phyloP scores from a whole-genome alignment of 2,888 invertebrate genomes.

The Melieria crassipennis region DNA sequence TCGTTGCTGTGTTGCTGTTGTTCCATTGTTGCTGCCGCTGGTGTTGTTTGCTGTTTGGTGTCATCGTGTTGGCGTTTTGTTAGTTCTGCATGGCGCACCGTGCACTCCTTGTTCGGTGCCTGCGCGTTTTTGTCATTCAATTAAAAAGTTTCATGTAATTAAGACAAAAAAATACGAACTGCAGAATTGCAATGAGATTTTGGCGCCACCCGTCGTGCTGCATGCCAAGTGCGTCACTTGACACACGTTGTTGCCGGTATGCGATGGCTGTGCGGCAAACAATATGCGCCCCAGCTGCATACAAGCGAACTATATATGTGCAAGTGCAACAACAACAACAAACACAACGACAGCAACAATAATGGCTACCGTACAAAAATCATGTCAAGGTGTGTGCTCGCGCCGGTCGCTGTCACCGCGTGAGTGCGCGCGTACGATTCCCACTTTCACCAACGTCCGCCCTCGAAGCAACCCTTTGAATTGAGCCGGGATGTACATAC shows the following conservation, averaged over 20 bases:
- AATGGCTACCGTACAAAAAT: not conserved
- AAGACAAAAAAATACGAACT: constrained; percentile 3
- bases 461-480: too few relatives aligned
- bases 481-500: too few relatives aligned
- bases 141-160: constrained; percentile 29
- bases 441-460: too few relatives aligned
- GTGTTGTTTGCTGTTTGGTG: not conserved
- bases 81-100: not conserved
- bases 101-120: not conserved
- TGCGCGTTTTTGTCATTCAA: constrained; percentile 20
- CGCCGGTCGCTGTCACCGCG: too few relatives aligned
- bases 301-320: not conserved
- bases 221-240: too few relatives aligned
- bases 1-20: not conserved
- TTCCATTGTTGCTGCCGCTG: not conserved
- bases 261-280: too few relatives aligned
- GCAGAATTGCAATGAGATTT: constrained; percentile 7
- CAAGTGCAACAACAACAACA: not conserved
- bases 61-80: not conserved
- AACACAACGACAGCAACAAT: too few relatives aligned
- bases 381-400: constrained; percentile 1
- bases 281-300: too few relatives aligned
- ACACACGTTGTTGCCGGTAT: too few relatives aligned
- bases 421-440: not conserved
- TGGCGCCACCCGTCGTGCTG: not conserved